Evolutionary conservation across 2,888 invertebrate species (phyloP).

Genomic region (Dasypogon diadema): DNA sequence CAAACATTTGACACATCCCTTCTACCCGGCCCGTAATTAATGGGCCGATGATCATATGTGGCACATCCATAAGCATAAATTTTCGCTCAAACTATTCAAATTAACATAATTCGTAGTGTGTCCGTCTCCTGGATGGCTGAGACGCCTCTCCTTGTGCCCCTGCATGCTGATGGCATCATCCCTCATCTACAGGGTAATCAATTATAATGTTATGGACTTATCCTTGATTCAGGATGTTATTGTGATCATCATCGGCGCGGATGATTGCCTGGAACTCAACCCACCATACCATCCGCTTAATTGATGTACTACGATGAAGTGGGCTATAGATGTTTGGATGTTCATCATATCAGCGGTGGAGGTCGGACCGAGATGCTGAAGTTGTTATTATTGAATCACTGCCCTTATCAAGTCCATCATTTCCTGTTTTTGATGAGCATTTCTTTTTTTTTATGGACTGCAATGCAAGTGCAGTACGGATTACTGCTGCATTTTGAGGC

Average conservation of each 20-base stretch:
- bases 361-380: not conserved
- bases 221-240: constrained; percentile 57
- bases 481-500: constrained; percentile 20
- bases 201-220: constrained; percentile 57
- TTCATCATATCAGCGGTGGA: not conserved
- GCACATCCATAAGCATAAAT: constrained; percentile 59
- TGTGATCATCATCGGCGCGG: constrained; percentile 53
- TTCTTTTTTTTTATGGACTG: too few relatives aligned
- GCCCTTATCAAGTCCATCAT: constrained; percentile 36
- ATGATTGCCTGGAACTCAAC: constrained; percentile 29
- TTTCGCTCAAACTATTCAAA: constrained; percentile 58
- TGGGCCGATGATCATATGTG: constrained; percentile 59
- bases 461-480: constrained; percentile 37
- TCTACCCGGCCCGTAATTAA: constrained; percentile 58
- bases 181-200: constrained; percentile 50
- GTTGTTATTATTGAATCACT: constrained; percentile 6
- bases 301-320: constrained; percentile 24
- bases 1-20: constrained; percentile 34
- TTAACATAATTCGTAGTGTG: constrained; percentile 59
- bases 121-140: constrained; percentile 31
- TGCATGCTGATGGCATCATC: not conserved
- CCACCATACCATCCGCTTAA: constrained; percentile 23
- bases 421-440: constrained; percentile 45
- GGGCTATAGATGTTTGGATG: not conserved
- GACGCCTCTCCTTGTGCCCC: not conserved